Evolutionary conservation across 2,888 invertebrate genomes (phyloP).

Genomic region (Liopterus haemorrhoidalis): DNA sequence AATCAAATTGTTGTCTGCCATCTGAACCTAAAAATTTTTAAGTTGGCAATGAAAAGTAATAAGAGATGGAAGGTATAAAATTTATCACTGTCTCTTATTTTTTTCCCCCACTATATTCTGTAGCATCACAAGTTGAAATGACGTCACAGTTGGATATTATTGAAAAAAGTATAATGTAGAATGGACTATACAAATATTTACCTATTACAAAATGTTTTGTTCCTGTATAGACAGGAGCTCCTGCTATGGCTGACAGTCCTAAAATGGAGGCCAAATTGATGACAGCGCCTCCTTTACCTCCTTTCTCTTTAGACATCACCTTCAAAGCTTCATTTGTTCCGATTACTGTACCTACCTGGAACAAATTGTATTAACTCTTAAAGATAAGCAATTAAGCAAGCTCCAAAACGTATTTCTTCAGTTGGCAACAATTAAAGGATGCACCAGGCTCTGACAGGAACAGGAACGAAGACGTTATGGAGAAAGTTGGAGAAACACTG

Average conservation of each 20-base stretch:
- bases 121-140: no score
- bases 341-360: constrained; percentile 46
- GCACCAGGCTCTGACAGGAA: neutral
- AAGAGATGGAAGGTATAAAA: no score
- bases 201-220: constrained; percentile 55
- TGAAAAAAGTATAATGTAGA: no score
- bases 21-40: no score
- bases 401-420: no score
- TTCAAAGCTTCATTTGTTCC: constrained; percentile 53
- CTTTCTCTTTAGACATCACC: constrained; percentile 54
- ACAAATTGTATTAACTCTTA: constrained; percentile 20
- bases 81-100: no score
- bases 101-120: no score
- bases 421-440: no score
- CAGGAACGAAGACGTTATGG: constrained; percentile 32
- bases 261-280: constrained; percentile 62
- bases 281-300: constrained; percentile 58
- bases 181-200: no score
- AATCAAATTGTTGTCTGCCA: no score
- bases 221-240: constrained; percentile 54
- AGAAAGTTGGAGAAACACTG: neutral
- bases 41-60: no score
- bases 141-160: no score
- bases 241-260: constrained; percentile 51
- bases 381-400: neutral